These are phyloP conservation scores for Copidosoma floridanum DNA, from an alignment of 1,140 invertebrate genomes.

Conservation along the genomic window DNA sequence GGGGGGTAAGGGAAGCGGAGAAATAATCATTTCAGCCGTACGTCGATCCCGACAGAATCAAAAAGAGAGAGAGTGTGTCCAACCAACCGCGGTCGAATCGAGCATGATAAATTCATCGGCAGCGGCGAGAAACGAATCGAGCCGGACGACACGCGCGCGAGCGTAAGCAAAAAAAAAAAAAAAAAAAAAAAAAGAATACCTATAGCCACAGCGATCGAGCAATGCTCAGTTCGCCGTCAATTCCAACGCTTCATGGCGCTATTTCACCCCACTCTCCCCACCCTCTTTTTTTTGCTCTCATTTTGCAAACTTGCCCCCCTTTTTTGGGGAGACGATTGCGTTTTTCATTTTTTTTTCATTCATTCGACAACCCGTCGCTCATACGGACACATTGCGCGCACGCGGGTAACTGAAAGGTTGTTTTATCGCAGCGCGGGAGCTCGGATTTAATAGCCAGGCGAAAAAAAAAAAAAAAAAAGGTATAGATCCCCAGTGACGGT, in stretches of 20 bases:
- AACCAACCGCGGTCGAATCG: slow-evolving; percentile 8
- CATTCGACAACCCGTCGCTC: neutral
- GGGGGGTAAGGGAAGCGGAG: neutral
- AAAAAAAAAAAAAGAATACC: neutral
- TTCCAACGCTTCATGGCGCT: slow-evolving; percentile 12
- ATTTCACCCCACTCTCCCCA: neutral
- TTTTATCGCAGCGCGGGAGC: neutral
- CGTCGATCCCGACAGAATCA: no score
- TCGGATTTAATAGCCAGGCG: neutral
- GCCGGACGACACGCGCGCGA: neutral
- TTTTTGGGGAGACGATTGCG: no score
- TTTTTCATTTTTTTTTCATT: neutral
- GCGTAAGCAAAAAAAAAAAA: neutral
- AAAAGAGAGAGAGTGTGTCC: no score
- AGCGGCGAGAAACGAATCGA: neutral
- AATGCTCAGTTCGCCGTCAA: slow-evolving; percentile 11
- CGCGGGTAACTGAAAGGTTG: neutral
- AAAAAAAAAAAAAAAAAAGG: no score
- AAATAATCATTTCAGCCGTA: slow-evolving; percentile 8
- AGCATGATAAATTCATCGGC: slow-evolving; percentile 21
- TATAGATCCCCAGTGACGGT: neutral
- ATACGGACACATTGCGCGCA: neutral
- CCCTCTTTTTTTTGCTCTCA: neutral
- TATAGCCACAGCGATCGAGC: slow-evolving; percentile 5
- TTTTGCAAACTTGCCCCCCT: neutral